Evolutionary conservation across 2,797 vertebrate species (phyloP).

Genomic region (Anguilla marmorata): DNA sequence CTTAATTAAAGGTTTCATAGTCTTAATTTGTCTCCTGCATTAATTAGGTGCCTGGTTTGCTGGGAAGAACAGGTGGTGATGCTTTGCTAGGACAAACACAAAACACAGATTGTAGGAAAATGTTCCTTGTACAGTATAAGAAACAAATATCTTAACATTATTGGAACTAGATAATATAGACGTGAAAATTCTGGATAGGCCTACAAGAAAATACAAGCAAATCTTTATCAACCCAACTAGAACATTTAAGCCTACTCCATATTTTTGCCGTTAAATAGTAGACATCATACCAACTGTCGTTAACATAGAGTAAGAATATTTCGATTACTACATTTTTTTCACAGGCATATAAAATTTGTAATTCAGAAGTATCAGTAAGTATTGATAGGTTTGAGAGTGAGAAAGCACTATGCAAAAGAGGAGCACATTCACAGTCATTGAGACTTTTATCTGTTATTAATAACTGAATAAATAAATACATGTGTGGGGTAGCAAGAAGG

Average conservation of each 20-base stretch:
- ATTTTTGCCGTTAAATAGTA: background rate
- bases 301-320: background rate
- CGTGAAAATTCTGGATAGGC: background rate
- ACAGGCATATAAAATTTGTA: background rate
- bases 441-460: background rate
- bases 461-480: background rate
- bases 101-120: background rate
- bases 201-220: background rate
- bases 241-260: background rate
- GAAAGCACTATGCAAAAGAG: background rate
- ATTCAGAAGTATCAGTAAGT: background rate
- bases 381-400: background rate
- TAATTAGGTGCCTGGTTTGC: background rate
- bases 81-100: background rate
- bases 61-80: background rate
- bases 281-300: background rate
- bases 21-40: background rate
- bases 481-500: background rate
- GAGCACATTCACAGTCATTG: background rate
- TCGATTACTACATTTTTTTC: background rate
- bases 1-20: slow-evolving; percentile 4
- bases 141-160: background rate
- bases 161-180: background rate
- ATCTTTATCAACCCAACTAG: background rate
- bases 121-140: background rate